Conservation (phyloP, 2,113 vertebrate species). For the Promerops cafer region DNA sequence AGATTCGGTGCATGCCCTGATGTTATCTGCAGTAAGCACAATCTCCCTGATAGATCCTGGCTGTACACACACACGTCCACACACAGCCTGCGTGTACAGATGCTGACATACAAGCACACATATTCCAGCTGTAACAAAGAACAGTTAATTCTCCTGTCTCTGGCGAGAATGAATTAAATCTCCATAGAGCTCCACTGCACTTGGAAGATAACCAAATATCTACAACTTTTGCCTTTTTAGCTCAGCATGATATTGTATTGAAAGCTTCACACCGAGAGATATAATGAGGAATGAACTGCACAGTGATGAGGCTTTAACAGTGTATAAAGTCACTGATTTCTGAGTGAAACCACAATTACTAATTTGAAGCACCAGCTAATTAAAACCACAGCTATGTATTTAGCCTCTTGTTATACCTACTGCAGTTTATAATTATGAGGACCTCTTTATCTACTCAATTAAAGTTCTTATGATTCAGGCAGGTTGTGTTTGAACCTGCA, state of each 20-base stretch:
- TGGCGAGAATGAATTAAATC: conserved; percentile 72
- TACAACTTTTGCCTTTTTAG: conserved; percentile 68
- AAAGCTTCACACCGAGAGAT: conserved; percentile 74
- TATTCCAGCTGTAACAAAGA: conserved; percentile 49
- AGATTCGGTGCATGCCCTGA: conserved; percentile 18
- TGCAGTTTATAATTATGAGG: conserved; percentile 84
- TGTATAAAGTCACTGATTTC: conserved; percentile 79
- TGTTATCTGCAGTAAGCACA: conserved; percentile 47
- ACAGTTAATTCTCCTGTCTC: conserved; percentile 65
- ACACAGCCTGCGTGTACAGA: background rate
- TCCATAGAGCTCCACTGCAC: conserved; percentile 70
- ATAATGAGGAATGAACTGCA: conserved; percentile 77
- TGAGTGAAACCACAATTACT: conserved; percentile 84
- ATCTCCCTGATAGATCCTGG: background rate
- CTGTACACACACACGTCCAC: background rate
- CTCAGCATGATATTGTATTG: conserved; percentile 69
- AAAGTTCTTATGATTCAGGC: conserved; percentile 71
- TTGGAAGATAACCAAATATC: conserved; percentile 79
- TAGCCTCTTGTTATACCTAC: conserved; percentile 86
- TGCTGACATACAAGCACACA: background rate
- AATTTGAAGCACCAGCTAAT: conserved; percentile 87
- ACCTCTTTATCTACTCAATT: conserved; percentile 83
- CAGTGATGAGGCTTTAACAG: conserved; percentile 74
- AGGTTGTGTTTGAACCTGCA: conserved; percentile 69
- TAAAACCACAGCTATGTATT: conserved; percentile 86